Evolutionary conservation across 1,140 invertebrate species (phyloP).

Genomic region (Trachymyrmex cornetzi): DNA sequence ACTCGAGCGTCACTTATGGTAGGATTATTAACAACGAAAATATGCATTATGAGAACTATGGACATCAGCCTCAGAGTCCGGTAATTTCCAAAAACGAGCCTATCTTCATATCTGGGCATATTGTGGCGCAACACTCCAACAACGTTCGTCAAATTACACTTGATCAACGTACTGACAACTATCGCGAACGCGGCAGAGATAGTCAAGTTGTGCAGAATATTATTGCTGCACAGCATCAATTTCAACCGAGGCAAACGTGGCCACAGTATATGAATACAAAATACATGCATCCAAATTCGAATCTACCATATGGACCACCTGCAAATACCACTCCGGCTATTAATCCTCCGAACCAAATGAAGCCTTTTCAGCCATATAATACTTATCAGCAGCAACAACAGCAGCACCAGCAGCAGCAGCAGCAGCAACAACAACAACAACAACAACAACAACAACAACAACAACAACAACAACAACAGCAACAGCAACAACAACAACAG

Average conservation of each 20-base stretch:
- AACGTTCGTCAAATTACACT: constrained; percentile 60
- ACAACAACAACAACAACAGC: constrained; percentile 55
- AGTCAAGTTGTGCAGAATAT: constrained; percentile 54
- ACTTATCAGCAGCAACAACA: constrained; percentile 65
- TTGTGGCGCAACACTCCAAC: constrained; percentile 67
- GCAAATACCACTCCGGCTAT: constrained; percentile 66
- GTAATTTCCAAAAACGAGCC: constrained; percentile 73
- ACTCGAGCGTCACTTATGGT: constrained; percentile 66
- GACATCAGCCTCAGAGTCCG: constrained; percentile 65
- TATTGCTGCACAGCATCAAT: constrained; percentile 77
- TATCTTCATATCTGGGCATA: constrained; percentile 70
- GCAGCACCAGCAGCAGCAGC: constrained; percentile 44
- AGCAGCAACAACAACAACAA: no score
- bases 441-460: no score
- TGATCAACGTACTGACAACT: constrained; percentile 66
- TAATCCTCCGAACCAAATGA: constrained; percentile 49
- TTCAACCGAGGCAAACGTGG: constrained; percentile 78
- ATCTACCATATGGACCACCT: constrained; percentile 58
- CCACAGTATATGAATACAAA: constrained; percentile 80
- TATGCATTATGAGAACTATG: constrained; percentile 68
- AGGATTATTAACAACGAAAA: constrained; percentile 60
- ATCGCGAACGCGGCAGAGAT: constrained; percentile 70
- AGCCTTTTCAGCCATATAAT: constrained; percentile 55
- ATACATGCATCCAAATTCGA: constrained; percentile 69
- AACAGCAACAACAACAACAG: constrained; percentile 58